Conservation (phyloP, 2,888 invertebrate species). For the Auanema freiburgensis region DNA sequence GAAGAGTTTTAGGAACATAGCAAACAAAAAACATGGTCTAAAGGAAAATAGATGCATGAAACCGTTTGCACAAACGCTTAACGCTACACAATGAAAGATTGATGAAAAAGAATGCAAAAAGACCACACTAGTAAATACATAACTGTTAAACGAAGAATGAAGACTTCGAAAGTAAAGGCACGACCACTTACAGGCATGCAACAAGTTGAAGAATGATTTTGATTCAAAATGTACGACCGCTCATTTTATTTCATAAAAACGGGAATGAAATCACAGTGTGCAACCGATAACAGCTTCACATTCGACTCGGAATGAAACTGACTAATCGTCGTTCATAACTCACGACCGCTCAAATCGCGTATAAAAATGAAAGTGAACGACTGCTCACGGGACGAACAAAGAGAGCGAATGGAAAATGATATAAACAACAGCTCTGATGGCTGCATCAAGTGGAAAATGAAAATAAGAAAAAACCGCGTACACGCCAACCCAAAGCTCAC, state of each 20-base stretch:
- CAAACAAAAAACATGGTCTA: constrained; percentile 3
- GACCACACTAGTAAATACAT: not conserved
- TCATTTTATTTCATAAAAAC: no score
- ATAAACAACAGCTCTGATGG: not conserved
- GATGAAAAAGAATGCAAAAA: not conserved
- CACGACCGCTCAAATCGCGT: not conserved
- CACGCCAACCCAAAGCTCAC: not conserved
- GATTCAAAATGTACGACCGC: not conserved
- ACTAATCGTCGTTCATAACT: not conserved
- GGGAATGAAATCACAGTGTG: no score
- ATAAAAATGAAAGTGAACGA: not conserved
- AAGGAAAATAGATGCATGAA: not conserved
- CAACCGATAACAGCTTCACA: no score
- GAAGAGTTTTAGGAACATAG: not conserved
- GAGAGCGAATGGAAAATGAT: not conserved
- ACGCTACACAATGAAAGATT: not conserved
- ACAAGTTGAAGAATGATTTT: no score
- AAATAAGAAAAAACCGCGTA: constrained; percentile 1
- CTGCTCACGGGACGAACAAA: not conserved
- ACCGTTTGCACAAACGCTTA: not conserved
- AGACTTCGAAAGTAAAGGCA: not conserved
- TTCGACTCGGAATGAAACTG: no score
- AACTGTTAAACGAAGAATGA: no score
- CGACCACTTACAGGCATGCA: no score
- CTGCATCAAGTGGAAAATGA: constrained; percentile 1